Evolutionary conservation across 1,140 invertebrate genomes (phyloP), one percentile per base, ranked within the genome.

Genomic region (Portunus trituberculatus): DNA sequence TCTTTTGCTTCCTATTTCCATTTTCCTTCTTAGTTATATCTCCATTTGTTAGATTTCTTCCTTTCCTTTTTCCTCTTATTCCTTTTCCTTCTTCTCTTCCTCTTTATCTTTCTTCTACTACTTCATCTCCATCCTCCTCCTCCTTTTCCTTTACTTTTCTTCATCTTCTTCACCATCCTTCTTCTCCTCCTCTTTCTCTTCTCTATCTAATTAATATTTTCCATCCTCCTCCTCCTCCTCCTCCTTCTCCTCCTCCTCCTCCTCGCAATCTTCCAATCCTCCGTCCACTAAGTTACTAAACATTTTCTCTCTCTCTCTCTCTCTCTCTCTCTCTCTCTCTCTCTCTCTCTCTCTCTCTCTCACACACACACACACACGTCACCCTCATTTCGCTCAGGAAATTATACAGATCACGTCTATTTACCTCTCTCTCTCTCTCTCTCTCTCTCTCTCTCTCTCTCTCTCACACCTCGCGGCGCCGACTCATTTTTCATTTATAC

Each of bases 261-360:
- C 16, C 76, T 20, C 28, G n/a, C 12, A 84, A 29, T 12, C 10
- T 32, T 29, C 8, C 10, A 12, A 29, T 32, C n/a, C 83, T 84
- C 83, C 39, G 39, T 39, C 39, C 39, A 39, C 39, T 6, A 39
- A 39, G 39, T 39, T 39, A 2, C 39, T 39, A 39, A 39, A 39
- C 39, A 39, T 39, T 84, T 25, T 84, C 83, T 84, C 83, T 84
- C 83, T 84, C 83, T 84, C 83, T 84, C 83, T 84, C 83, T 84
- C 83, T 84, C 83, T 84, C 83, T 84, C 83, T 84, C 83, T 84
- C 83, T 84, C 83, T 84, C 83, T 84, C 83, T 84, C 83, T 84
- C 83, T 84, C 83, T 84, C 83, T 84, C 83, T 84, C 83, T 84
- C 83, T 84, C 83, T 84, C 16, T 84, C 83, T 84, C 83, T 84